Evolutionary conservation across 2,113 vertebrate genomes (phyloP), one percentile per base, ranked within the genome.

Genomic region (Pantherophis guttatus): DNA sequence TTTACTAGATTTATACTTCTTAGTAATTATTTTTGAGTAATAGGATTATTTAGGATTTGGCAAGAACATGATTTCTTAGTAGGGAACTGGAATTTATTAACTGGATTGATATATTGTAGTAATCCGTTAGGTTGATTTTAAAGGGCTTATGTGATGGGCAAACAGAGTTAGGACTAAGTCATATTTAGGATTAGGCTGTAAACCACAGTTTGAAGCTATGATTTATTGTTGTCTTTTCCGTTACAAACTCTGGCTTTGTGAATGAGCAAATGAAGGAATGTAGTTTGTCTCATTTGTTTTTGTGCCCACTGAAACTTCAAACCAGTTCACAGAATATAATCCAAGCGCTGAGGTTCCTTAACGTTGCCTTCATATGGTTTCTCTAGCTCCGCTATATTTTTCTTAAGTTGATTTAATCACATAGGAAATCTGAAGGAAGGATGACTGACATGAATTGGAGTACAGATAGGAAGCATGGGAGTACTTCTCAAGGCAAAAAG

Each of bases 1-100:
- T 33, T 57, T 90, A 85, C 19, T 23, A 62, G 50, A 91, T 86
- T 29, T 91, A 59, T 89, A n/a, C 53, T 39, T 58, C 33, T 81
- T 88, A 88, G 29, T 39, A 58, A 58, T 81, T 81, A 33, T 87
- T 92, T 90, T 53, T 89, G 55, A 92, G 87, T 75, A 91, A 23
- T 24, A 81, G 58, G n/a, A 33, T 23, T 44, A 23, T 15, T 53
- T 53, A 29, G 58, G 17, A 75, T 75, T 81, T 88, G 90, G 19
- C 62, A 70, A 70, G 52, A 91, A 88, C 24, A 90, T 50, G 26
- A 29, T 93, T 87, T 57, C 85, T 85, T 50, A 88, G 39, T n/a
- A 8, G 54, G 24, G 23, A 55, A 26, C 44, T 15, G 26, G 58
- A 70, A 81, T 81, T 44, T 81, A 81, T 81, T 81, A 81, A 81